phyloP scores from a whole-genome alignment of 2,797 vertebrate genomes.

The Emydoidea blandingii region DNA sequence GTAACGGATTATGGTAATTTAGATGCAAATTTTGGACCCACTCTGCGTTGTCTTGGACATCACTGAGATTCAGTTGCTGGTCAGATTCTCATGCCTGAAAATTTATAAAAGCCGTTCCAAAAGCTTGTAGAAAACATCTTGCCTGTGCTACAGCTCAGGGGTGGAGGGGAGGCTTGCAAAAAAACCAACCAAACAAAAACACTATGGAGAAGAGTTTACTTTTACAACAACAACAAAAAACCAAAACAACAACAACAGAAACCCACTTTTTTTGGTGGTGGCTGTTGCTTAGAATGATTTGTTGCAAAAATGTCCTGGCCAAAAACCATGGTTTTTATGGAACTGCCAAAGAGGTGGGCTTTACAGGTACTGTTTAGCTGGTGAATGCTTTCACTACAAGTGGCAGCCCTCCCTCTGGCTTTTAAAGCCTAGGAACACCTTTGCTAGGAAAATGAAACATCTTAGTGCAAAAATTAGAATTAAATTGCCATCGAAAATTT shows the following conservation, averaged over 20 bases:
- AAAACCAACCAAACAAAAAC: neutral
- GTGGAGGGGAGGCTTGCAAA: neutral
- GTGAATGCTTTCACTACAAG: constrained; percentile 42
- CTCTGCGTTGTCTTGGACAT: neutral
- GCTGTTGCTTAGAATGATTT: constrained; percentile 12
- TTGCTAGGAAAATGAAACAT: constrained; percentile 37
- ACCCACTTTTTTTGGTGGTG: neutral
- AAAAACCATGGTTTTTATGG: constrained; percentile 54
- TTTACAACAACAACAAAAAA: neutral
- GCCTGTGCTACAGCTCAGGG: neutral
- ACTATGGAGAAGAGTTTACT: neutral
- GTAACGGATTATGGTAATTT: no score
- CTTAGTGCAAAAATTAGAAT: constrained; percentile 45
- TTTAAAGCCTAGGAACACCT: constrained; percentile 43
- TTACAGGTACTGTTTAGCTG: constrained; percentile 61
- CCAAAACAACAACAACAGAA: no score
- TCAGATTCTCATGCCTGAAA: neutral
- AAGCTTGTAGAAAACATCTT: neutral
- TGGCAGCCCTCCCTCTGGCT: constrained; percentile 53
- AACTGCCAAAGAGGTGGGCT: constrained; percentile 45
- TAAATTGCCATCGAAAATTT: constrained; percentile 27
- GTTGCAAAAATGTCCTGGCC: constrained; percentile 49
- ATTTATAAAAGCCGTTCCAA: neutral
- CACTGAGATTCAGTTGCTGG: neutral
- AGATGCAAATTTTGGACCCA: neutral